phyloP scores from a whole-genome alignment of 1,140 invertebrate species.

The Drosophila ficusphila region DNA sequence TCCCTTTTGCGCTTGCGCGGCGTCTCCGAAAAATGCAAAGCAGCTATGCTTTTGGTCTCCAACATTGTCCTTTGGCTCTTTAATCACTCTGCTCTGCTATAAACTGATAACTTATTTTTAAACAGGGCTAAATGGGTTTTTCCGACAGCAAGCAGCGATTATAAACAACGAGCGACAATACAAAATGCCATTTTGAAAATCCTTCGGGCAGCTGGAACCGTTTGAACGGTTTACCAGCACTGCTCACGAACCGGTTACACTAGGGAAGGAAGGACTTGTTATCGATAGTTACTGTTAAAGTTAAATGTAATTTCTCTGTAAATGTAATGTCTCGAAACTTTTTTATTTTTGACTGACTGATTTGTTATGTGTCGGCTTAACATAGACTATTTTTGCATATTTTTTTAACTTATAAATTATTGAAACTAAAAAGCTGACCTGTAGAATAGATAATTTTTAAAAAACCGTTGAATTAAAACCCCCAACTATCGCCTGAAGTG shows the following conservation, averaged over 20 bases:
- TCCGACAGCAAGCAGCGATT: neutral
- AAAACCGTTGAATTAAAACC: no score
- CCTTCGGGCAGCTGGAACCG: neutral
- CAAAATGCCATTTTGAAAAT: conserved; percentile 26
- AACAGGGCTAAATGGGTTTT: neutral
- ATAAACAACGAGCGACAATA: conserved; percentile 17
- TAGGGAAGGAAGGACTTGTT: neutral
- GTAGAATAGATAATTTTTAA: no score
- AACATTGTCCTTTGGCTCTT: conserved; percentile 30
- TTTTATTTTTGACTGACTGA: no score
- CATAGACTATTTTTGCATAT: no score
- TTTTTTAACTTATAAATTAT: no score
- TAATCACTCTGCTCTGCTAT: no score
- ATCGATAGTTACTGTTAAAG: neutral
- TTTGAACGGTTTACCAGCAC: conserved; percentile 2
- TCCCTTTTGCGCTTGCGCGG: conserved; percentile 80
- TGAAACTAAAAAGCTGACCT: no score
- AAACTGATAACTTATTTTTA: neutral
- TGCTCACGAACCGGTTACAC: neutral
- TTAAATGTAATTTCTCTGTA: no score
- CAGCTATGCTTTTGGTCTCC: conserved; percentile 69
- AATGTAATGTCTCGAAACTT: no score
- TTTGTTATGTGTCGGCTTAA: no score
- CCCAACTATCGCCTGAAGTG: no score
- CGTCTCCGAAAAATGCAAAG: conserved; percentile 61